Evolutionary conservation across 2,113 vertebrate genomes (phyloP).

Genomic region (Melanerpes formicivorus): DNA sequence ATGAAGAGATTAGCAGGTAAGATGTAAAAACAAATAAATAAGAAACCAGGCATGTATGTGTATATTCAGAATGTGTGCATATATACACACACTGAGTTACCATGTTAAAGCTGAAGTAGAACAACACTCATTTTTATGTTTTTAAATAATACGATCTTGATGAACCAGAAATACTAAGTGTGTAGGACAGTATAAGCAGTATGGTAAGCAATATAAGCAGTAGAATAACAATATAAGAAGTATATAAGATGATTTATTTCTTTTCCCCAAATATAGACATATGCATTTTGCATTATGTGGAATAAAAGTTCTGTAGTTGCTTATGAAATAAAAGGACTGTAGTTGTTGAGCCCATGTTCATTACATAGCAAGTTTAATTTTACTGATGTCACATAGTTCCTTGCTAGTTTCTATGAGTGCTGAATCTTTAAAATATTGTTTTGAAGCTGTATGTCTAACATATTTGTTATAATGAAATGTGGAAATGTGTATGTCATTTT

Average conservation of each 20-base stretch:
- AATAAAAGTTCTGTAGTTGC: background rate
- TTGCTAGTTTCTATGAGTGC: background rate
- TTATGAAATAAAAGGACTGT: background rate
- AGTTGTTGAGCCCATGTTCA: background rate
- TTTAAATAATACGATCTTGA: background rate
- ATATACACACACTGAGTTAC: background rate
- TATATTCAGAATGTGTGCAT: background rate
- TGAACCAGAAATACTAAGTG: background rate
- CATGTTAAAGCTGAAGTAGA: background rate
- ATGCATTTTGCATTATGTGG: background rate
- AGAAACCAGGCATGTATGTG: background rate
- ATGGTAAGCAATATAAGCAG: background rate
- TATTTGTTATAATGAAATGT: background rate
- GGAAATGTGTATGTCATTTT: background rate
- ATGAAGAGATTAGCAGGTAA: constrained; percentile 96
- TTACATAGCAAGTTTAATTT: background rate
- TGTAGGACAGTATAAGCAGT: background rate
- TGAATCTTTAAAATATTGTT: background rate
- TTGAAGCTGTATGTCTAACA: background rate
- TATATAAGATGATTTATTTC: background rate
- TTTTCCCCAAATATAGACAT: background rate
- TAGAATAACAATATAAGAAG: background rate
- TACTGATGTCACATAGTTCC: background rate
- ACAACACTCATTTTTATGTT: background rate
- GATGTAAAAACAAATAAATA: background rate